Evolutionary conservation across 1,140 invertebrate species (phyloP), one percentile per base, ranked within the genome.

Genomic region (Nasonia longicornis): DNA sequence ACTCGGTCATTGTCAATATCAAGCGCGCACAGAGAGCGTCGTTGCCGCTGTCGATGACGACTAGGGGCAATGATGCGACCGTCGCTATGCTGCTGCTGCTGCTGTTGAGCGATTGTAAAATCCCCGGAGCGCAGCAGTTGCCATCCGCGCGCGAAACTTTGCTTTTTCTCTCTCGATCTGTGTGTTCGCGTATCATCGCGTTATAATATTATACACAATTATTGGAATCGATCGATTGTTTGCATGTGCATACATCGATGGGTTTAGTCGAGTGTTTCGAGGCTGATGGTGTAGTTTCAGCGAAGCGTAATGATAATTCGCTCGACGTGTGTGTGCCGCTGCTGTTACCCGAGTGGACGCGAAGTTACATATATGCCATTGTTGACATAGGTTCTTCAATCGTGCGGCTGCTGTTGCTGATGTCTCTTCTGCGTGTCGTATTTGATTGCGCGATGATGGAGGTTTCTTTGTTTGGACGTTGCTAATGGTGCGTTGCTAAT

Each of bases 1-100:
- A 83, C 84, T 85, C 79, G 86, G 85, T 87, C 86, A 89, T 81
- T 89, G 88, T 87, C 87, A 88, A 87, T 87, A 88, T 87, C 86
- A 86, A 85, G 70, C 81, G 79, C 26, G 66, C 29, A 3, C n/a
- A 45, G 71, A 45, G 71, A 16, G 7, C 16, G 35, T 11, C 64
- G 64, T n/a, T 10, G 64, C 64, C 64, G 22, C 64, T 16, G 64
- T 1, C 64, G 29, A 67, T 48, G 22, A 64, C 16, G 29, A 71
- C 20, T n/a, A 38, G 8, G 38, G 29, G 70, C 20, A 71, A 35
- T 71, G 20, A 22, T 29, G 71, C 20, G 14, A 42, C 14, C 14
- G 70, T 0, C 31, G 31, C 31, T 0, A 1, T 26, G 31, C 31
- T 35, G 10, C 71, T 20, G 45, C 8, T 42, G 38, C n/a, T 31